Evolutionary conservation across 2,113 vertebrate species (phyloP).

Genomic region (Laterallus jamaicensis): DNA sequence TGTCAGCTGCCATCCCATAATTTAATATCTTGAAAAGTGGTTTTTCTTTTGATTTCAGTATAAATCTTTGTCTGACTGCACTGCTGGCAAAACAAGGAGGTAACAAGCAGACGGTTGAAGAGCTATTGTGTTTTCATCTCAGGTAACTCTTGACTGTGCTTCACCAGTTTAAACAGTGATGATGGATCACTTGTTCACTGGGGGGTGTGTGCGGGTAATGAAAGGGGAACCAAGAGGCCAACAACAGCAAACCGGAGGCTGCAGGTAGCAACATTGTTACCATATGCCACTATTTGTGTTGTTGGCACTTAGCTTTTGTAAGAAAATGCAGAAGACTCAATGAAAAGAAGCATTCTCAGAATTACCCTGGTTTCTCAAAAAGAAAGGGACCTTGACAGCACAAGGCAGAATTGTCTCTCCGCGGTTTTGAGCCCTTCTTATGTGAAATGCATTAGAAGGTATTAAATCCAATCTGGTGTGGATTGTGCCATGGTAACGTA

Average conservation of each 20-base stretch:
- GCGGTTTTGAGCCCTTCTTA: background rate
- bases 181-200: background rate
- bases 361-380: background rate
- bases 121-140: background rate
- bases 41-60: background rate
- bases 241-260: background rate
- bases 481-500: background rate
- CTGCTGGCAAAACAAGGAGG: background rate
- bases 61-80: background rate
- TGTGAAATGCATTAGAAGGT: background rate
- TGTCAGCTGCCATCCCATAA: background rate
- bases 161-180: background rate
- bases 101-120: background rate
- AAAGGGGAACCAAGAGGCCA: background rate
- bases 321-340: background rate
- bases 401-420: background rate
- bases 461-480: background rate
- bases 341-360: background rate
- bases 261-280: background rate
- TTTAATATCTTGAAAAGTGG: background rate
- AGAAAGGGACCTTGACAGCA: background rate
- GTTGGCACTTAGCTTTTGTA: background rate
- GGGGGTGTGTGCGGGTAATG: background rate
- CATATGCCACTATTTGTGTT: background rate
- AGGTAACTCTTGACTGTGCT: background rate